Evolutionary conservation across 2,888 invertebrate genomes (phyloP).

Genomic region (Cheilosia soror): DNA sequence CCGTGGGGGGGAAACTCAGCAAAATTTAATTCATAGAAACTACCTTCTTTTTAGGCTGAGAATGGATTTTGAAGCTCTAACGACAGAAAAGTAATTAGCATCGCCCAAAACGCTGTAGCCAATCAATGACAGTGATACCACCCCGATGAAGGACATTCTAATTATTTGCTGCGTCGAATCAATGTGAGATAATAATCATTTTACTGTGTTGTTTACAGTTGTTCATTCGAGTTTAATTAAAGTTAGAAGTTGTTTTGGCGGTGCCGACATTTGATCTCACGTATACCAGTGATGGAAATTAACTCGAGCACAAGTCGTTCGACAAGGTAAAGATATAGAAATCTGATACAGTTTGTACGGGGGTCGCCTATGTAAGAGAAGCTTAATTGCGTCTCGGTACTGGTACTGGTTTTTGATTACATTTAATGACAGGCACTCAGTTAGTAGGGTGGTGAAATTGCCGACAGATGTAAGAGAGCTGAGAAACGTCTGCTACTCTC

Average conservation of each 20-base stretch:
- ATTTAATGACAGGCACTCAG: neutral
- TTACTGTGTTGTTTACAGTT: neutral
- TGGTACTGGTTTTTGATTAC: neutral
- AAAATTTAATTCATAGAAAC: too few species aligned
- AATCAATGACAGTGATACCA: neutral
- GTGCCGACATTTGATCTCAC: constrained; percentile 5
- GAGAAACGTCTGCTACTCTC: neutral
- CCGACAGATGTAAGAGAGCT: neutral
- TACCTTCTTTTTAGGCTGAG: neutral
- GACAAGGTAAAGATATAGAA: neutral
- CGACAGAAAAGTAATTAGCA: neutral
- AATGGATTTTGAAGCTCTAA: neutral
- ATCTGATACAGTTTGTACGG: neutral
- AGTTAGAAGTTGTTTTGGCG: neutral
- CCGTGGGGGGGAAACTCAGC: too few species aligned
- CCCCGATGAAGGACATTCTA: neutral
- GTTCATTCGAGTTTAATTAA: neutral
- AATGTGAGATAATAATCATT: neutral
- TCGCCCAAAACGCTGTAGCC: neutral
- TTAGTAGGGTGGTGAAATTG: neutral
- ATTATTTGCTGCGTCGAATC: neutral
- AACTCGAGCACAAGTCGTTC: neutral
- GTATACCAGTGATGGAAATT: neutral
- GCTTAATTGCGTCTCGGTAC: neutral
- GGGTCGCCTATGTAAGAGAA: neutral